A percentile compares a stretch with the other conserved stretches of the same genome.
Conservation (phyloP, 2,888 invertebrate species). For the Schizaphis graminum region DNA sequence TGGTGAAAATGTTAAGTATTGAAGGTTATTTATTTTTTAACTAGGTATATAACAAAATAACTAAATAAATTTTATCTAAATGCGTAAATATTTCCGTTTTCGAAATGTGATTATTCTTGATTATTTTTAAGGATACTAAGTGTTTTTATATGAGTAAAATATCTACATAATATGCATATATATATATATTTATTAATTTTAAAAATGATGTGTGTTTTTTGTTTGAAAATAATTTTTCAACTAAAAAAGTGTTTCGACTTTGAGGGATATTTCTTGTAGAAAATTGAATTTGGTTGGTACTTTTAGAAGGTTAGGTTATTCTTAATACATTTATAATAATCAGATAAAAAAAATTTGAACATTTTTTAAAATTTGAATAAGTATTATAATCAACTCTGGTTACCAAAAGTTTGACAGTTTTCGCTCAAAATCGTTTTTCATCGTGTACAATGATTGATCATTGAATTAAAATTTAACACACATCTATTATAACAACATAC, state of each 20-base stretch:
- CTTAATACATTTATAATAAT: not conserved
- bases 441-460: too few relatives aligned
- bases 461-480: too few relatives aligned
- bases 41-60: not conserved
- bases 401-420: not conserved
- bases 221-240: not conserved
- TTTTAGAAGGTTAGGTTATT: not conserved
- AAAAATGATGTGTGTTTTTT: not conserved
- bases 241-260: not conserved
- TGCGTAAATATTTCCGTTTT: not conserved
- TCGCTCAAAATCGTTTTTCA: not conserved
- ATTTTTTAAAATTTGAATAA: not conserved
- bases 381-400: not conserved
- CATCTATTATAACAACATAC: too few relatives aligned
- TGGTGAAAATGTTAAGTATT: not conserved
- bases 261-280: not conserved
- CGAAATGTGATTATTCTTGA: not conserved
- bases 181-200: not conserved
- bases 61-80: not conserved
- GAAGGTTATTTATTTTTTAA: not conserved
- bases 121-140: not conserved
- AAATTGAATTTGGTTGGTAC: not conserved
- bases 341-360: too few relatives aligned
- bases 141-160: not conserved
- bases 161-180: too few relatives aligned